These are phyloP conservation scores for Thelaira solivaga DNA, from an alignment of 2,888 invertebrate species.

Conservation along the genomic window DNA sequence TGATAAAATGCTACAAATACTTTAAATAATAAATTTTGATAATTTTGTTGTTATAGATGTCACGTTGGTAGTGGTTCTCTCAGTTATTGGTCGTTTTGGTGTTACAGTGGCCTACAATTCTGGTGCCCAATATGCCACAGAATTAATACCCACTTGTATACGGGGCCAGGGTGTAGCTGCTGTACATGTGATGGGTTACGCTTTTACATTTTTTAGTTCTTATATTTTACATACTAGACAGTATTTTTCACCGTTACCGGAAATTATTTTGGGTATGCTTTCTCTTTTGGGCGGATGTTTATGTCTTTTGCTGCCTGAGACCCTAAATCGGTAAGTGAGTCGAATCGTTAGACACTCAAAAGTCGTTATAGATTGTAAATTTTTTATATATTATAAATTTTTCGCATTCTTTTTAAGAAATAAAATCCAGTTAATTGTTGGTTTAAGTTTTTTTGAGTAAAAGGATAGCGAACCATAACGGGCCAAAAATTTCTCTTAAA, in stretches of 20 bases:
- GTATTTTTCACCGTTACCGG: constrained; percentile 78
- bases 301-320: constrained; percentile 81
- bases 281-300: constrained; percentile 78
- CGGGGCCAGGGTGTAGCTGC: constrained; percentile 81
- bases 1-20: too few species aligned
- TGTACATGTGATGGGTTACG: constrained; percentile 81
- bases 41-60: constrained; percentile 63
- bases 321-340: constrained; percentile 73
- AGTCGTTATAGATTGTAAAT: too few species aligned
- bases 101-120: constrained; percentile 82
- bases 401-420: too few species aligned
- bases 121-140: constrained; percentile 82
- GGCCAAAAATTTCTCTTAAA: too few species aligned
- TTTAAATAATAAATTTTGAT: background rate
- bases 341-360: too few species aligned
- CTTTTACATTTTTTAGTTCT: constrained; percentile 80
- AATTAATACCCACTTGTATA: constrained; percentile 81
- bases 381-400: too few species aligned
- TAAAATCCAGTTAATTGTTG: too few species aligned
- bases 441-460: too few species aligned
- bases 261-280: constrained; percentile 79
- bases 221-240: constrained; percentile 78
- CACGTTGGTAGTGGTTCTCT: constrained; percentile 76
- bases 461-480: too few species aligned
- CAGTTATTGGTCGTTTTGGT: constrained; percentile 80